Evolutionary conservation across 2,888 invertebrate species (phyloP), one percentile per base, ranked within the genome.

Genomic region (Nemotelus nigrinus): DNA sequence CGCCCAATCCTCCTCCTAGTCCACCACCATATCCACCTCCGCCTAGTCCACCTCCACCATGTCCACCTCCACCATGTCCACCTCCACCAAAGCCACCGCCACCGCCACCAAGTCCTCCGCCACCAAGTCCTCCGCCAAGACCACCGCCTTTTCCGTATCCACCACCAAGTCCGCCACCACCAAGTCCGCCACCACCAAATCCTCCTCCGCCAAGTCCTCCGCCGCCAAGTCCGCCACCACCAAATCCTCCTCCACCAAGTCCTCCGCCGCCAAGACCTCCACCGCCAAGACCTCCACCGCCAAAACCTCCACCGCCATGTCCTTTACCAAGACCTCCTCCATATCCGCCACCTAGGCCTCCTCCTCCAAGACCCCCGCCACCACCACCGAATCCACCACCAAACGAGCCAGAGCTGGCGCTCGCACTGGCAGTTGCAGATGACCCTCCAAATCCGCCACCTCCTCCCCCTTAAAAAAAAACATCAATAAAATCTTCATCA

Each of bases 321-420:
- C 53, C 53, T 7, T 10, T 10, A 53, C 10, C 53, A 7, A 7
- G 10, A 53, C 53, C 64, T 25, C 44, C 64, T 6, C 64, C 64
- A 39, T 44, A 10, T 41, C 64, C 64, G 6, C 64, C 64, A 10
- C 57, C 57, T 3, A 57, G 10, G 57, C 57, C 57, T 8, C 57
- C 57, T 8, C 57, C 57, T 10, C 5, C 5, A 6, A 6, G 41
- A 41, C 41, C 43, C 6, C 64, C 64, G 4, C 55, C 70, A 10
- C 44, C 57, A 25, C 71, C 71, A 45, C 58, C 71, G 50, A 68
- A 68, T 43, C 71, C 71, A 53, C 55, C 71, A 25, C 58, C 71
- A 57, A 72, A 67, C 7, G 67, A 67, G 3, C 67, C 67, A 3
- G 67, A 10, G 39, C 65, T 65, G 4, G 63, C 63, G 5, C 41